Evolutionary conservation across 2,797 vertebrate species (phyloP), one percentile per base, ranked within the genome.

Genomic region (Eleutherodactylus coqui): DNA sequence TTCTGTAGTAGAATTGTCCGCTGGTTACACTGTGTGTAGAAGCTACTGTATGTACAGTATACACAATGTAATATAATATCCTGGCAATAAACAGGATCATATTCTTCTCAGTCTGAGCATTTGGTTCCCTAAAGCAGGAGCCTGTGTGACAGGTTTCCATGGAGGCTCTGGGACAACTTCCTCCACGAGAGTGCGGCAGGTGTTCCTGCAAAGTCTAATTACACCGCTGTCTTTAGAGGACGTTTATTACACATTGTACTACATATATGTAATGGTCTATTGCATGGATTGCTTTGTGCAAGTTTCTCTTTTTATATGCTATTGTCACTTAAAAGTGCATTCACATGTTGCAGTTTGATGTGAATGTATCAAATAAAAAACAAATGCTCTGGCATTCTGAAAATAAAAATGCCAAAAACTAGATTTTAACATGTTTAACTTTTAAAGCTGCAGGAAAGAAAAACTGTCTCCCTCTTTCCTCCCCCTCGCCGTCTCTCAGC

Each of bases 111-210:
- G 27, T 43, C 69, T 45, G 38, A 73, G 38, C 21, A n/a, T n/a
- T 73, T 14, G 2, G 41, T 27, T 73, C 38, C 69, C 41, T 45
- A 45, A 43, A 73, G 69, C 69, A n/a, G 67, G 21, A 70, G 69
- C 69, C 3, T 73, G 24, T 13, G 5, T 43, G 69, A 27, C 21
- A 13, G 24, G 41, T 73, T 73, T 24, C 38, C 69, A 45, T 73
- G 38, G 69, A 13, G 45, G 10, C 69, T 45, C 69, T 4, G 69
- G 43, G 69, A 73, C 69, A 73, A 73, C 69, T 73, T 73, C 69
- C 69, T 72, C 69, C 69, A 11, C n/a, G 21, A 5, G 6, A 70
- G 67, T 70, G 19, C 3, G 32, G 64, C 34, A 67, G 64, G 64
- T 19, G 34, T 67, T 36, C 64, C 38, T 72, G 38, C 38, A 45